Evolutionary conservation across 2,797 vertebrate genomes (phyloP), one percentile per base, ranked within the genome.

Genomic region (Semotilus atromaculatus): DNA sequence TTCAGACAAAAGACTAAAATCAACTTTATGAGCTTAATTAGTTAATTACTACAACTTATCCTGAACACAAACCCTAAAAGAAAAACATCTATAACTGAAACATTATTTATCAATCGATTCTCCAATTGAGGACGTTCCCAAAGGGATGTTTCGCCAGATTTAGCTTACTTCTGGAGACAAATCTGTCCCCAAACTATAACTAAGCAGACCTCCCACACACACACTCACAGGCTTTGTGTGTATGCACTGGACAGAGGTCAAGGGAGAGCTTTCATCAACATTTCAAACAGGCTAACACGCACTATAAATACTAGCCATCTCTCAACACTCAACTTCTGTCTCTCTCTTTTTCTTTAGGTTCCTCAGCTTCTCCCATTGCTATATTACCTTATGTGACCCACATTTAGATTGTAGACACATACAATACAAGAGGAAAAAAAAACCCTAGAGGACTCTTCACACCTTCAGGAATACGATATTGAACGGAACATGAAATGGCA

Each of bases 261-360:
- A 82, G 81, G 71, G 84, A 86, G 83, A 84, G 89, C 91, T 93
- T 94, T 94, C 92, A 94, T 90, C 93, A 92, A 85, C 90, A 86
- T 89, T 81, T 75, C 87, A 1, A 70, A 89, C 86, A 31, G 84
- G 91, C 85, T 91, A 93, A 94, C 90, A 90, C 86, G 62, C 7
- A 87, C 92, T 94, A 95, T 94, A 93, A 93, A 95, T 95, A 94
- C 88, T 71, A 29, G 0, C 36, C 36, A 19, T 38, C 85, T 84
- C 90, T 91, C 90, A 90, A 48, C 8, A 80, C 85, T 87, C 23
- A 76, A 70, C 64, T 83, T 78, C 89, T 85, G 53, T 16, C 62
- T 18, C 40, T 18, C 40, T 45, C 43, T 16, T 66, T 36, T 53
- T 13, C 43, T 53, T 79, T 31, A 23, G 19, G 48, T 36, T 53